Base-by-base conservation (phyloP, 2,113 vertebrate species). In the Nicator chloris region DNA sequence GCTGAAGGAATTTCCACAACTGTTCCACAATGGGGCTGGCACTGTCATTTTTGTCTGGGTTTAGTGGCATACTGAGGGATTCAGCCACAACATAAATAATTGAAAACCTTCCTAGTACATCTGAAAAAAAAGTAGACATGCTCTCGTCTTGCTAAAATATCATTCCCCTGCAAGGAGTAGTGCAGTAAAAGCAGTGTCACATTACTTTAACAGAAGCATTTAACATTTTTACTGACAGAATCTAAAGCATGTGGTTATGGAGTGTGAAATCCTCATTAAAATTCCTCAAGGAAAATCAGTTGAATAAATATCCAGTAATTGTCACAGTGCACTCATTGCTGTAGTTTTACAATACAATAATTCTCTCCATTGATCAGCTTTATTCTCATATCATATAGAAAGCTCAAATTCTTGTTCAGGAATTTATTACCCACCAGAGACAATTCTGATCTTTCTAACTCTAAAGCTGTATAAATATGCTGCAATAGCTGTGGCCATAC, bases 211-310 rank as follows among this genome's bases (percentile, higher is more conserved):
- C 95, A 97, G 96, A 97, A 96, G 87, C 88, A 91, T 88, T 97
- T 95, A 89, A 86, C 87, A 94, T 97, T 97, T 98, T 97, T 95
- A 96, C 13, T 26, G 95, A 91, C 90, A 96, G 82, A 95, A 68
- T 94, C 78, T 95, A 86, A 97, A 95, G 54, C 71, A 77, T 96
- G 90, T 93, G 94, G 91, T 97, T 98, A 97, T 92, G 65, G 93
- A 95, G 94, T 97, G 95, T 97, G 93, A 98, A 97, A 97, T 97
- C 88, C 91, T 96, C 95, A 95, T 97, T 96, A 97, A 97, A 96
- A 97, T 96, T 97, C 72, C 70, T 96, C 21, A 16, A 82, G 77
- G 70, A 93, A 96, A 95, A 94, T 91, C 91, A 94, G 50, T 71
- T 88, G 91, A 96, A 94, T 81, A 92, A 91, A 88, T 92, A 96